Conservation (phyloP, 2,113 vertebrate genomes). For the Lepidothrix coronata region DNA sequence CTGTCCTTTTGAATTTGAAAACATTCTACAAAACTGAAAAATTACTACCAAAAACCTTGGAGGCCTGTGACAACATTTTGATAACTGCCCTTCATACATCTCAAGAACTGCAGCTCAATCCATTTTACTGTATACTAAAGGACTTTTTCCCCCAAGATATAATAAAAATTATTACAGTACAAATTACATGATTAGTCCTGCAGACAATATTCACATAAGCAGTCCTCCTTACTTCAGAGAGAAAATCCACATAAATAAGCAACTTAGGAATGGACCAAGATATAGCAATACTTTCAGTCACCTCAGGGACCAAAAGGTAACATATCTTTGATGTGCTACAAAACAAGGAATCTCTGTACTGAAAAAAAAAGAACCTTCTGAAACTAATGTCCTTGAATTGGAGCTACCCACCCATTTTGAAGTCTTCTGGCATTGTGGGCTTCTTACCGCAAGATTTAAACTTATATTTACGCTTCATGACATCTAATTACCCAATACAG, state of each 20-base stretch:
- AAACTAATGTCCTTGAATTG: neutral
- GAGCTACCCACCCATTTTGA: neutral
- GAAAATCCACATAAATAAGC: neutral
- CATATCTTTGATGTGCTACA: neutral
- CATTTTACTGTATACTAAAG: neutral
- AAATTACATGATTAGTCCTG: neutral
- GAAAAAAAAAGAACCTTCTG: neutral
- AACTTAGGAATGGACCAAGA: neutral
- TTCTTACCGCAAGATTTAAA: neutral
- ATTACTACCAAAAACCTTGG: neutral
- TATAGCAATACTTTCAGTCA: neutral
- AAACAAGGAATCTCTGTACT: neutral
- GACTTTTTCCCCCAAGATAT: neutral
- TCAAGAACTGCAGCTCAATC: neutral
- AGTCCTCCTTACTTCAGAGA: neutral
- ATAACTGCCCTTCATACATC: neutral
- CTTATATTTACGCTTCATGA: neutral
- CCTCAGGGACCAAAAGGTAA: neutral
- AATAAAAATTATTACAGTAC: neutral
- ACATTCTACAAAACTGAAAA: neutral
- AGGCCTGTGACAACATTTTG: neutral
- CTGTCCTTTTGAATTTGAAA: neutral
- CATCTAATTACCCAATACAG: neutral
- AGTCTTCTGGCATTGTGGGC: neutral
- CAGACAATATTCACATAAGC: neutral